Evolutionary conservation across 2,797 vertebrate species (phyloP).

Genomic region (Scomberomorus guttatus): DNA sequence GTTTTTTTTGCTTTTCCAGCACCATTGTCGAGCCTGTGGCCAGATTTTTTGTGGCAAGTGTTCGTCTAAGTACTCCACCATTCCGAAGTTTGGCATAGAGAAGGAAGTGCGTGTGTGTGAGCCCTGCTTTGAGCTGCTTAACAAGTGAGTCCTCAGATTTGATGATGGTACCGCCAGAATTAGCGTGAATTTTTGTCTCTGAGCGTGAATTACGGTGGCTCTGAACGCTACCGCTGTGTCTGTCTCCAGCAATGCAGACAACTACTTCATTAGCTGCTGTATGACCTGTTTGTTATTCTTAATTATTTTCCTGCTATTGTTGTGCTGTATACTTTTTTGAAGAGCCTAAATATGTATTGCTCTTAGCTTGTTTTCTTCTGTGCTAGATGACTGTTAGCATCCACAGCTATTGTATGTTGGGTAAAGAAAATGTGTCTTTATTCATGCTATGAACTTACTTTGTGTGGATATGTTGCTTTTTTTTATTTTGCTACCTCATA

Average conservation of each 20-base stretch:
- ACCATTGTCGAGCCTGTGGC: constrained; percentile 97
- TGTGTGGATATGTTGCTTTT: neutral
- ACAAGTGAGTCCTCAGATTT: constrained; percentile 91
- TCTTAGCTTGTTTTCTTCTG: neutral
- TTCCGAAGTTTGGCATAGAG: constrained; percentile 99
- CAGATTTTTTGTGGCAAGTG: constrained; percentile 99
- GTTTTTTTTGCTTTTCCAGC: constrained; percentile 82
- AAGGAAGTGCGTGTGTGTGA: constrained; percentile 99
- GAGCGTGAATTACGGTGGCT: neutral
- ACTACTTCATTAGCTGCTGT: neutral
- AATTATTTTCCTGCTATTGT: neutral
- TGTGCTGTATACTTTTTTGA: neutral
- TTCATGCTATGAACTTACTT: neutral
- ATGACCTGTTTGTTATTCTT: neutral
- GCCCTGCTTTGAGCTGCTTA: constrained; percentile 97
- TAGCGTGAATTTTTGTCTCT: neutral
- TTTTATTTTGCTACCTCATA: neutral
- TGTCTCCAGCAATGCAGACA: neutral
- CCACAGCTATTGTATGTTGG: neutral
- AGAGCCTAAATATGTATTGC: neutral
- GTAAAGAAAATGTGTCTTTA: neutral
- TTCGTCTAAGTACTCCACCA: constrained; percentile 97
- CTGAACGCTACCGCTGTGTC: neutral
- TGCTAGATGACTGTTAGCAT: neutral
- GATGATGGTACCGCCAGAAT: neutral